These are phyloP conservation scores for Agonum fuliginosum DNA, from an alignment of 2,888 invertebrate species.

Conservation along the genomic window DNA sequence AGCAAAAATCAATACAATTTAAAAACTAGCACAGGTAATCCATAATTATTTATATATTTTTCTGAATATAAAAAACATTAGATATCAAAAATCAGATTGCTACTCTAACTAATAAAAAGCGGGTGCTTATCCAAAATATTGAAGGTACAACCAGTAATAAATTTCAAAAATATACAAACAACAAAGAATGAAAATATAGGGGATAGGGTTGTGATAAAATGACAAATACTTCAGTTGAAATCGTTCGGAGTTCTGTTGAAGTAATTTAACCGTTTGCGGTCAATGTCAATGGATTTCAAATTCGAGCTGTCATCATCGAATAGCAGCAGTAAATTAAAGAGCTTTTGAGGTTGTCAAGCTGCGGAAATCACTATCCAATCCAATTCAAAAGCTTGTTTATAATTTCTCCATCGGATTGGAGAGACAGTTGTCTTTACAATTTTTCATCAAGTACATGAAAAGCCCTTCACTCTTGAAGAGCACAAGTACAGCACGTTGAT, in stretches of 20 bases:
- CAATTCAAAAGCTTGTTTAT: slow-evolving; percentile 33
- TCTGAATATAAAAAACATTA: too few species aligned
- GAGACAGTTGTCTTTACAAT: slow-evolving; percentile 43
- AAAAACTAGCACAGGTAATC: too few species aligned
- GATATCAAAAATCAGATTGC: too few species aligned
- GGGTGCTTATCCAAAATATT: too few species aligned
- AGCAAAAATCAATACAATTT: too few species aligned
- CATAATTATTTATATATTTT: too few species aligned
- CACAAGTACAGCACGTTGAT: slow-evolving; percentile 3
- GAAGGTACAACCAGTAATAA: too few species aligned
- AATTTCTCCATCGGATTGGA: slow-evolving; percentile 4
- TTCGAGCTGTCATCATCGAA: slow-evolving; percentile 14
- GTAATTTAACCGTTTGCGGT: not conserved
- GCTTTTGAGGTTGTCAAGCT: slow-evolving; percentile 22
- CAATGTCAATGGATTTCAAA: slow-evolving; percentile 4
- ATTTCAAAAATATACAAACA: too few species aligned
- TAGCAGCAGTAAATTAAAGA: slow-evolving; percentile 12
- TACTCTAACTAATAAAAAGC: too few species aligned
- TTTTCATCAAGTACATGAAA: slow-evolving; percentile 30
- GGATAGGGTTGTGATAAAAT: too few species aligned
- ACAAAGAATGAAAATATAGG: too few species aligned
- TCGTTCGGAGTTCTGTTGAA: not conserved
- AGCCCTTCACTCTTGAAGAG: slow-evolving; percentile 12
- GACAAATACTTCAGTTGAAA: not conserved
- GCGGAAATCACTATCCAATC: slow-evolving; percentile 26